Conservation (phyloP, 2,113 vertebrate genomes). For the Sciurus niger region DNA sequence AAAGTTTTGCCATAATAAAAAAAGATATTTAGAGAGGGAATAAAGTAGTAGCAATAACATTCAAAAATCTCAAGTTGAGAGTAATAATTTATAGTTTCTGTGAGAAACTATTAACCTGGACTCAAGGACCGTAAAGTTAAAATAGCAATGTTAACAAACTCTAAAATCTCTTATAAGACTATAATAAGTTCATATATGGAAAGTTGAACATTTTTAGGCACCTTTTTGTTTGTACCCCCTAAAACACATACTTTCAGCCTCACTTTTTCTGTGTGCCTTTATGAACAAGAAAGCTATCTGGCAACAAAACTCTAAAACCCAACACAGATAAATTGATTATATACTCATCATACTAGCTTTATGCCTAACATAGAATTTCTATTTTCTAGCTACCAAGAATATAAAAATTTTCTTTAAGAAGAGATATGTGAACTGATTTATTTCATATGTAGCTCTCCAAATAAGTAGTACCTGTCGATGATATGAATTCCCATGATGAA, state of each 20-base stretch:
- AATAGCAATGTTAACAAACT: conserved; percentile 54
- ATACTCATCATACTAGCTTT: conserved; percentile 60
- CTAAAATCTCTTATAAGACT: conserved; percentile 14
- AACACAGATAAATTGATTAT: conserved; percentile 31
- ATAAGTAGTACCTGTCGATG: conserved; percentile 95
- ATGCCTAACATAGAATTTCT: conserved; percentile 58
- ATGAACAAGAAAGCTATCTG: conserved; percentile 59
- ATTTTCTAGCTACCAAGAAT: conserved; percentile 68
- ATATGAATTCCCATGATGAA: conserved; percentile 99
- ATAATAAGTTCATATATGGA: conserved; percentile 34
- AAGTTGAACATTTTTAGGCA: conserved; percentile 45
- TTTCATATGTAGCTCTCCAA: conserved; percentile 79
- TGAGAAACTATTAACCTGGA: conserved; percentile 67
- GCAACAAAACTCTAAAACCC: conserved; percentile 58
- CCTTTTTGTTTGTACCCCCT: conserved; percentile 29
- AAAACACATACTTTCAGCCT: conserved; percentile 49
- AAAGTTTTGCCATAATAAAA: conserved; percentile 54
- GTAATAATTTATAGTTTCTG: conserved; percentile 42
- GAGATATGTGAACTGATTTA: conserved; percentile 75
- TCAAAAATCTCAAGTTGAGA: conserved; percentile 73
- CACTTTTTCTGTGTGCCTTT: conserved; percentile 58
- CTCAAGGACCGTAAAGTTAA: conserved; percentile 55
- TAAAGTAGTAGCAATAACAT: conserved; percentile 64
- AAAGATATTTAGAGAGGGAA: conserved; percentile 50
- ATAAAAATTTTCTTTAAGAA: conserved; percentile 61